Base-by-base conservation (phyloP, 2,888 invertebrate species). In the Leptinotarsa peninsularis region DNA sequence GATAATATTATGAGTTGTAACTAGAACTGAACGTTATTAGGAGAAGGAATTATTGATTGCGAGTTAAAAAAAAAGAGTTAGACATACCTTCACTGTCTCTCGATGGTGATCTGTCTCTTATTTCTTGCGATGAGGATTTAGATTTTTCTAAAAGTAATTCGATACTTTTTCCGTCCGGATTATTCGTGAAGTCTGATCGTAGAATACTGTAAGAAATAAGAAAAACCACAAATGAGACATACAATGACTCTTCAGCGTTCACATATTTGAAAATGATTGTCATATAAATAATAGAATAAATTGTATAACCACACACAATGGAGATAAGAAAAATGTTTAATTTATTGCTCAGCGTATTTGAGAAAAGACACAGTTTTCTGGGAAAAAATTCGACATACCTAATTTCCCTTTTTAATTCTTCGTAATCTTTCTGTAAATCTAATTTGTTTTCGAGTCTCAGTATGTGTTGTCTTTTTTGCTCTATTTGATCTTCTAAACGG, bases 341-440 rank as follows among this genome's bases (percentile, higher is more conserved):
- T 58, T 75, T 75, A 75, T 72, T 75, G 72, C 72, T 72, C 72
- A 75, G 71, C 69, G 70, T 68, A 66, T 69, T 75, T 56, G 49
- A 17, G 52, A 43, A 49, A 49, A 49, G 50, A 67, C 17, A 43
- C 43, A 27, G 33, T 54, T 21, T 43, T 67, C 18, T n/a, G 18
- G 4, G 7, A 33, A 33, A 56, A 70, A 58, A 70, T 23, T 33
- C 49, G n/a, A 87, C 89, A 88, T 85, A 93, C 93, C 91, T 93
- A 86, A 98, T 92, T 90, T 98, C 97, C 84, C 96, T 90, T 89
- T 97, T 97, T 84, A 98, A 91, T 82, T 97, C 97, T 78, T 97
- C 97, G 88, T 98, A 98, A 90, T 98, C 98, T 83, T 94, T 91
- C 89, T 98, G 97, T 79, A 93, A 91, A 85, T 96, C 95, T 80